These are phyloP conservation scores for Chymomyza procnemis DNA, from an alignment of 2,888 invertebrate species.

Conservation along the genomic window DNA sequence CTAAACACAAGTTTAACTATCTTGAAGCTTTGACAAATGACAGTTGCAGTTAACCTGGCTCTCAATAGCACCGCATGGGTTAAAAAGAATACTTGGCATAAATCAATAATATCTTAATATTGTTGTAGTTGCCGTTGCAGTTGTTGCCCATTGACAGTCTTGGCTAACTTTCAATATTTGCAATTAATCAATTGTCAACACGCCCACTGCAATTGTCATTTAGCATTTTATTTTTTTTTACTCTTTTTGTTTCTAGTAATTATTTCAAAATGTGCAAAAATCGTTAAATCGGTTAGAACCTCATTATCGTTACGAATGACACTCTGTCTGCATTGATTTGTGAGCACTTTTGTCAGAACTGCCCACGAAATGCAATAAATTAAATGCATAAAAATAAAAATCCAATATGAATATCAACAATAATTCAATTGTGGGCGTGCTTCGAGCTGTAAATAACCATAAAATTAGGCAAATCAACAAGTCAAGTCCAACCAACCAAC, in stretches of 20 bases:
- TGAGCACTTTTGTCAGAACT: conserved; percentile 54
- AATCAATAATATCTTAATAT: conserved; percentile 20
- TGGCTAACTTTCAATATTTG: background rate
- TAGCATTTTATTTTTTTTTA: conserved; percentile 3
- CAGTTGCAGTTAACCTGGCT: conserved; percentile 12
- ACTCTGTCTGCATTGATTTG: background rate
- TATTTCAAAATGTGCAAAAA: conserved; percentile 33
- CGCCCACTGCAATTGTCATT: background rate
- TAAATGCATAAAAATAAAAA: conserved; percentile 25
- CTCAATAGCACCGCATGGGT: background rate
- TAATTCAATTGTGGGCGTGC: conserved; percentile 64
- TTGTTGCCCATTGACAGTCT: background rate
- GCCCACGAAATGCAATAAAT: conserved; percentile 71
- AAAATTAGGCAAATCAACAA: conserved; percentile 70
- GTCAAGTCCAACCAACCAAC: conserved; percentile 39
- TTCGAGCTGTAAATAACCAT: conserved; percentile 56
- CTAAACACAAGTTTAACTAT: conserved; percentile 24
- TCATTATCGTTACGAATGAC: conserved; percentile 28
- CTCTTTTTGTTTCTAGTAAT: background rate
- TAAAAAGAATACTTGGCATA: conserved; percentile 21
- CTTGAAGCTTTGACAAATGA: conserved; percentile 24
- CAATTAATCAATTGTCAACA: conserved; percentile 9
- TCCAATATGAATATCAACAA: conserved; percentile 9
- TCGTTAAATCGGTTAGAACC: conserved; percentile 37
- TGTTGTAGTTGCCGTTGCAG: background rate